Percentiles rank a stretch among this genome's conserved stretches.
These are phyloP conservation scores for Chelonoidis abingdonii DNA, from an alignment of 2,113 vertebrate genomes.

Conservation along the genomic window DNA sequence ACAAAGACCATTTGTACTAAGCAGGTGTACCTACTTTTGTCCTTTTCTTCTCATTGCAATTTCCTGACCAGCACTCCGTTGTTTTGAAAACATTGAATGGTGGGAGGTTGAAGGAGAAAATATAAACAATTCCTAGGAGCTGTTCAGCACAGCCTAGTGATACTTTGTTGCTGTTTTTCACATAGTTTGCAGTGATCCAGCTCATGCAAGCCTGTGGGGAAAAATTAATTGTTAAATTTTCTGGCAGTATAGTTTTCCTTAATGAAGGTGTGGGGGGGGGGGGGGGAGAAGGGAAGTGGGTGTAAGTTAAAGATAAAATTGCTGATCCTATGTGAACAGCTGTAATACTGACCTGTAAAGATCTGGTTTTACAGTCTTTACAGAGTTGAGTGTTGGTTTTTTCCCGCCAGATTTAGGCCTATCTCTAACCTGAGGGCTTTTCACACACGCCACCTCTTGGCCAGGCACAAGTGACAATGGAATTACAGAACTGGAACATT, in stretches of 20 bases:
- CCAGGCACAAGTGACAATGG: background rate
- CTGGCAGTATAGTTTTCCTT: background rate
- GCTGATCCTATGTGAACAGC: background rate
- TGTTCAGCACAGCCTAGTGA: background rate
- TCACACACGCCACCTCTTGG: background rate
- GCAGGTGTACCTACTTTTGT: background rate
- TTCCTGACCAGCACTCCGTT: background rate
- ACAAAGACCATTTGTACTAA: background rate
- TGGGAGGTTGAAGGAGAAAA: background rate
- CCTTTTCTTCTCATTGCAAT: background rate
- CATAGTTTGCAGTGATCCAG: background rate
- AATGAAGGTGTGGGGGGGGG: background rate
- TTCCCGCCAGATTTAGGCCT: background rate
- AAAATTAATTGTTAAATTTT: background rate
- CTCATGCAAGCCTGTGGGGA: background rate
- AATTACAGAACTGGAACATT: background rate
- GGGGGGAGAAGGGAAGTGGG: too few species aligned
- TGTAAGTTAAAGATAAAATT: background rate
- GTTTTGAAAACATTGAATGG: background rate
- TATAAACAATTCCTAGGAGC: conserved; percentile 17
- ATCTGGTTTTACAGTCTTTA: background rate
- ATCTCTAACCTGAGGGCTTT: background rate
- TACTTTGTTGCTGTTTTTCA: conserved; percentile 18
- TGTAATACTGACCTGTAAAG: background rate
- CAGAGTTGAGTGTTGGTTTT: background rate